A percentile compares a stretch with the other conserved stretches of the same genome.
phyloP scores from a whole-genome alignment of 2,888 invertebrate genomes.

The Ormyrus nitidulus region DNA sequence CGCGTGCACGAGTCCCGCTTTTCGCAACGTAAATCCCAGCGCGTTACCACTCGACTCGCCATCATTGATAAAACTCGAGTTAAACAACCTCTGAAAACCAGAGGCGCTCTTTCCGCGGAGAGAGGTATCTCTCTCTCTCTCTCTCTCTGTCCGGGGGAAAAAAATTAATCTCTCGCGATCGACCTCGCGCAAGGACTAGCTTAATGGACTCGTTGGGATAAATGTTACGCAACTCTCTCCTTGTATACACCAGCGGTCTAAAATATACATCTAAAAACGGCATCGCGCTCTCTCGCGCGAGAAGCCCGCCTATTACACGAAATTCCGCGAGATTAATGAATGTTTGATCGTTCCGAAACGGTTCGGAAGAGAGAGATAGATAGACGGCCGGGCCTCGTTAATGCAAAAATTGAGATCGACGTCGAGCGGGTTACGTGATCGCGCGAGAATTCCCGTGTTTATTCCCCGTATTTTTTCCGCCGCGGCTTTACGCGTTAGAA shows the following conservation, averaged over 20 bases:
- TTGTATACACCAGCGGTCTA: neutral
- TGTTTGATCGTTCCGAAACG: conserved; percentile 18
- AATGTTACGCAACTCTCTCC: neutral
- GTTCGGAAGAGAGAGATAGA: neutral
- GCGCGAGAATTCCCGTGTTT: neutral
- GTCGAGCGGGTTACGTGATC: conserved; percentile 16
- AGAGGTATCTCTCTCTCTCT: too few species aligned
- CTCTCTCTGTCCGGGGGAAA: too few species aligned
- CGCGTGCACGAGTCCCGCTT: too few species aligned
- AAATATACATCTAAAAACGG: conserved; percentile 27
- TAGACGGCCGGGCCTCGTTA: neutral
- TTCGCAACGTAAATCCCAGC: too few species aligned
- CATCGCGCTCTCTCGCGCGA: conserved; percentile 14
- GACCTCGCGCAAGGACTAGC: conserved; percentile 33
- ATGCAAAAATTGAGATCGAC: conserved; percentile 33
- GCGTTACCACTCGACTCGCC: too few species aligned
- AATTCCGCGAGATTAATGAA: conserved; percentile 44
- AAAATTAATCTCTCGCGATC: neutral
- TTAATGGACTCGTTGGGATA: conserved; percentile 12
- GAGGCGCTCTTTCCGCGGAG: too few species aligned
- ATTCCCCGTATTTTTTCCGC: neutral
- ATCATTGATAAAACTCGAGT: too few species aligned
- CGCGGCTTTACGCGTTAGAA: too few species aligned
- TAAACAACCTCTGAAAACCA: too few species aligned
- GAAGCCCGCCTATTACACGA: neutral